Evolutionary conservation across 2,113 vertebrate species (phyloP).

Genomic region (Oophaga pumilio): DNA sequence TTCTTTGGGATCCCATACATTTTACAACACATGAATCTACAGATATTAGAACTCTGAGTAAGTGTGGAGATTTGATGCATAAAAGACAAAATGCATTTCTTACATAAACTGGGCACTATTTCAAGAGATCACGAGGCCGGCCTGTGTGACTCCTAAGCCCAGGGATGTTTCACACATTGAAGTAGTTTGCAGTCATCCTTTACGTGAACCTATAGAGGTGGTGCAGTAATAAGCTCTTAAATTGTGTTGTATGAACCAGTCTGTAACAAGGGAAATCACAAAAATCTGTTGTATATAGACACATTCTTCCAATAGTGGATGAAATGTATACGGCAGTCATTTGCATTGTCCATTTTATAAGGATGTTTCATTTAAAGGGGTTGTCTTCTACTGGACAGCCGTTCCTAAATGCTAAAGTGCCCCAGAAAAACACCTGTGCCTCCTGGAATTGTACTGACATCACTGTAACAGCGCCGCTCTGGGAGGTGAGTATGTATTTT

Average conservation of each 20-base stretch:
- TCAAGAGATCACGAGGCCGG: conserved; percentile 41
- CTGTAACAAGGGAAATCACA: not conserved
- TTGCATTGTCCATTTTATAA: not conserved
- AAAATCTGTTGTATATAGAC: not conserved
- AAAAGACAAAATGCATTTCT: conserved; percentile 46
- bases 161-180: conserved; percentile 37
- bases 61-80: conserved; percentile 50
- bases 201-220: not conserved
- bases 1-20: conserved; percentile 49
- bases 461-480: too few species aligned
- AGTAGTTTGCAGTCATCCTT: conserved; percentile 24
- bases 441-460: too few species aligned
- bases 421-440: too few species aligned
- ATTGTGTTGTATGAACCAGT: not conserved
- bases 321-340: not conserved
- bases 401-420: too few species aligned
- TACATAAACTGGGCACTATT: conserved; percentile 45
- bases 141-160: not conserved
- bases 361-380: not conserved
- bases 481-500: too few species aligned
- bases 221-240: not conserved
- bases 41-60: conserved; percentile 52
- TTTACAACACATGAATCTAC: conserved; percentile 42
- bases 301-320: not conserved
- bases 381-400: too few species aligned